Percentiles rank a stretch among this genome's conserved stretches.
phyloP scores from a whole-genome alignment of 2,888 invertebrate genomes.

The Agrypnus murinus region DNA sequence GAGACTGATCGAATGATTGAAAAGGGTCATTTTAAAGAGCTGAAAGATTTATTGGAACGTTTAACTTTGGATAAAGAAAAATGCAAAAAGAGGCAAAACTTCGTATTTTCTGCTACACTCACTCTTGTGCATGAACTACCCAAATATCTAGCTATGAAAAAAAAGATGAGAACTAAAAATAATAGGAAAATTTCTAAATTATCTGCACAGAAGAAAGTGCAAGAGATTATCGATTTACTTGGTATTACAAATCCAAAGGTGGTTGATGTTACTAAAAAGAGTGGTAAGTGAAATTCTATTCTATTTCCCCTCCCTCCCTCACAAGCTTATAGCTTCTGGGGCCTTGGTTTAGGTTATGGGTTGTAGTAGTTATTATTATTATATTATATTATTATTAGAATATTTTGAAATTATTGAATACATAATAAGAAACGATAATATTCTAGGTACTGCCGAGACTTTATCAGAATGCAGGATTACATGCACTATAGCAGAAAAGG shows the following conservation, averaged over 20 bases:
- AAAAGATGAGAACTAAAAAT: conserved; percentile 71
- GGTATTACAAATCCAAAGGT: conserved; percentile 94
- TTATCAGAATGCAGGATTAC: conserved; percentile 90
- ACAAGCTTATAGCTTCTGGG: too few species aligned
- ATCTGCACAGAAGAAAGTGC: conserved; percentile 84
- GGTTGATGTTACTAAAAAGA: conserved; percentile 90
- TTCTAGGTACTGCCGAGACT: conserved; percentile 84
- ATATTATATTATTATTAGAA: too few species aligned
- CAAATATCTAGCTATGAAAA: conserved; percentile 78
- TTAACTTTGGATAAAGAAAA: conserved; percentile 82
- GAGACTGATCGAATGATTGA: conserved; percentile 99
- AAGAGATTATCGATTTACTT: conserved; percentile 84
- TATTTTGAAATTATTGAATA: too few species aligned
- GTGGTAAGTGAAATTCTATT: too few species aligned
- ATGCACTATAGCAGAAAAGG: conserved; percentile 88
- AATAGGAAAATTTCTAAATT: conserved; percentile 77
- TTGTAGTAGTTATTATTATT: too few species aligned
- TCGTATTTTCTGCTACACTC: conserved; percentile 98
- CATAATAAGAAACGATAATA: too few species aligned
- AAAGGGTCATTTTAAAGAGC: conserved; percentile 95
- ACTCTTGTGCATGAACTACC: conserved; percentile 93
- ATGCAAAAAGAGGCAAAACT: conserved; percentile 85
- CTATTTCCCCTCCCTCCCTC: too few species aligned
- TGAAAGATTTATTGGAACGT: conserved; percentile 85
- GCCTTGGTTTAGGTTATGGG: too few species aligned